Conservation (phyloP, 2,797 vertebrate species). For the Propithecus deckenii region DNA sequence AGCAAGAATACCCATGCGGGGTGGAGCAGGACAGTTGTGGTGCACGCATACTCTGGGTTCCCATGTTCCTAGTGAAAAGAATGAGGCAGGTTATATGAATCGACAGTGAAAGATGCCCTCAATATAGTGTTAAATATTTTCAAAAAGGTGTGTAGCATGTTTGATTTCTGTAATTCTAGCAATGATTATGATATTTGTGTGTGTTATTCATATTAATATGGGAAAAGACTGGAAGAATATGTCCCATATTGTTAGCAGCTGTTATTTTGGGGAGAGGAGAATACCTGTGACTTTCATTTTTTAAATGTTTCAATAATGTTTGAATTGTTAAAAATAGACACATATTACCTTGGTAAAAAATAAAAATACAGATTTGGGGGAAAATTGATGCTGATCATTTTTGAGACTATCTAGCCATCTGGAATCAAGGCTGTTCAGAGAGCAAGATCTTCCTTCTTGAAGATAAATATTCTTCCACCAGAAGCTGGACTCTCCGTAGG, state of each 20-base stretch:
- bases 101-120: neutral
- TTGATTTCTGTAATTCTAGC: constrained; percentile 43
- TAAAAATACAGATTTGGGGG: neutral
- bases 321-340: constrained; percentile 73
- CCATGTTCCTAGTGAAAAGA: neutral
- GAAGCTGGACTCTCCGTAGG: neutral
- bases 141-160: neutral
- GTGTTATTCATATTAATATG: constrained; percentile 71
- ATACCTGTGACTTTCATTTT: constrained; percentile 78
- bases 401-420: neutral
- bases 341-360: constrained; percentile 57
- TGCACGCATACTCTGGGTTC: neutral
- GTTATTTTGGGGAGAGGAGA: constrained; percentile 64
- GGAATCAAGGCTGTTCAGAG: neutral
- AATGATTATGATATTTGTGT: constrained; percentile 54
- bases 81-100: neutral
- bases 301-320: constrained; percentile 66
- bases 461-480: neutral
- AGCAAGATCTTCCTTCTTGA: neutral
- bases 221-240: constrained; percentile 72
- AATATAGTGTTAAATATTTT: constrained; percentile 4
- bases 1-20: neutral
- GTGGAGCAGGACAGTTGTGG: neutral
- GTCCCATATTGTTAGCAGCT: constrained; percentile 76
- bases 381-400: neutral